Conservation (phyloP, 2,888 invertebrate genomes). For the Phalera bucephala region DNA sequence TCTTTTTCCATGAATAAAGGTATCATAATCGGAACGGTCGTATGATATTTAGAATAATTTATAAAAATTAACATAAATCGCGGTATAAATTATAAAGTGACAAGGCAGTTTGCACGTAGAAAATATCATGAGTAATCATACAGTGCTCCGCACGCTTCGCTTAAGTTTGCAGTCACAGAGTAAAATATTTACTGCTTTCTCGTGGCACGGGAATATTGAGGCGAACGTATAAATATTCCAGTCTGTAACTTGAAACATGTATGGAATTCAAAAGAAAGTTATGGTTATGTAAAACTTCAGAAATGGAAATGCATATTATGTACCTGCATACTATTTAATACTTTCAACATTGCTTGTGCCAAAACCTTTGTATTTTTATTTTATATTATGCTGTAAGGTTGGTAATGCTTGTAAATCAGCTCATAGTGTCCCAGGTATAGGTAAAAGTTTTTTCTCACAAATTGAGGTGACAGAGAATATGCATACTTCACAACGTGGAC, state of each 20-base stretch:
- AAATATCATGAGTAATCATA: not conserved
- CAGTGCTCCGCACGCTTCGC: not conserved
- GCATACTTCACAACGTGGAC: too few species aligned
- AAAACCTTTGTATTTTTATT: too few species aligned
- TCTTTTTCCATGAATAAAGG: too few species aligned
- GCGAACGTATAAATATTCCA: constrained; percentile 1
- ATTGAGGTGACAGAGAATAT: too few species aligned
- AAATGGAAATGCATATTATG: not conserved
- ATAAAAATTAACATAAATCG: not conserved
- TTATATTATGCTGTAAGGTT: too few species aligned
- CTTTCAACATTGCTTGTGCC: too few species aligned
- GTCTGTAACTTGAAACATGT: not conserved
- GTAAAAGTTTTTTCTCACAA: too few species aligned
- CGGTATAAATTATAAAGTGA: not conserved
- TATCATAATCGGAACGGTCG: not conserved
- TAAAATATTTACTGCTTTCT: constrained; percentile 4
- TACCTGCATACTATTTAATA: not conserved
- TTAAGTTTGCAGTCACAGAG: constrained; percentile 3
- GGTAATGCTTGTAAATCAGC: too few species aligned
- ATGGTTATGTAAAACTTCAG: not conserved
- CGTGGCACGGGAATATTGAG: constrained; percentile 1
- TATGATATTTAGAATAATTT: not conserved
- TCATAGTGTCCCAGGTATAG: too few species aligned
- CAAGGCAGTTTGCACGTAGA: constrained; percentile 1
- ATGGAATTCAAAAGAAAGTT: not conserved